Base-by-base conservation (phyloP, 2,113 vertebrate species). In the mouse (Mus musculus) region DNA sequence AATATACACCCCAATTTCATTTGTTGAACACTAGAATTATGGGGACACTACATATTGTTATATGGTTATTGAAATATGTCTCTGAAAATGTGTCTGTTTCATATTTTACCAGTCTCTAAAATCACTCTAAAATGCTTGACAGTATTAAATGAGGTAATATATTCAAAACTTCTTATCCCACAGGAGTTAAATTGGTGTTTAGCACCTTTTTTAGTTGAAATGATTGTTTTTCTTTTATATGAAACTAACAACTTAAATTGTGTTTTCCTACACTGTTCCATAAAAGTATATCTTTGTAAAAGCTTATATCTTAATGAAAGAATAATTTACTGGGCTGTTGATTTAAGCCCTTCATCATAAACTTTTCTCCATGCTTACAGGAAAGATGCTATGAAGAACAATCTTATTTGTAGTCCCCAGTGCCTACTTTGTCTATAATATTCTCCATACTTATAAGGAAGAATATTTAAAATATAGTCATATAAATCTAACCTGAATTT, bases 321-420 rank as follows among this genome's bases (percentile, higher is more conserved):
- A 49, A 87, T 5, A n/a, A 52, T 92, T 88, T 81, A n/a, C 10
- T 39, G 67, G 10, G 30, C 7, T 72, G 13, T 89, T 86, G 19
- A 85, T 56, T 46, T 71, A 88, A 80, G 1, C 5, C 39, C 2
- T 39, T 76, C 46, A 42, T 77, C 75, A 65, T 56, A 54, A 96
- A 80, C 0, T 7, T 92, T 92, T 90, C 8, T 75, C 49, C 2
- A 63, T 46, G 30, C 7, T 84, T 89, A 73, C 78, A n/a, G 20
- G 24, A 20, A 89, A 88, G n/a, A 89, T 90, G 33, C 6, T 52
- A 71, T 88, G 24, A 96, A 95, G 42, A 93, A 93, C 75, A 16
- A 93, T 52, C 88, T 91, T 82, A 88, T 72, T 9, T 80, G 13
- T 56, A 87, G 7, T 87, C 19, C 78, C 4, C 24, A 94, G 61